Evolutionary conservation across 1,140 invertebrate species (phyloP), one percentile per base, ranked within the genome.

Genomic region (Arion vulgaris): DNA sequence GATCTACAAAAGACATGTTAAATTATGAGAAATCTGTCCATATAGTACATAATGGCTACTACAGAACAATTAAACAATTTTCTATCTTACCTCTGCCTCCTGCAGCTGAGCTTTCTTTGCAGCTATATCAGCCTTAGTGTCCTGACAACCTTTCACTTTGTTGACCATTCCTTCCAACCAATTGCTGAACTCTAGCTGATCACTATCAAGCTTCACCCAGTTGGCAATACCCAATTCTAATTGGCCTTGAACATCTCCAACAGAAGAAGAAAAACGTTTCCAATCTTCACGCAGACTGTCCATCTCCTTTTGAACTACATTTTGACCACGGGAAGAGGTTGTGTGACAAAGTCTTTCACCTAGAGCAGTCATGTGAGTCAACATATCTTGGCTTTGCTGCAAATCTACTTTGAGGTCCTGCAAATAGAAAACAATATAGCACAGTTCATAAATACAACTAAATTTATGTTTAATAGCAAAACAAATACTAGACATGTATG

Each of bases 121-220:
- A 87, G 96, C 95, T n/a, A 98, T 93, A 90, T 95, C 96, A 87
- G 96, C 95, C 91, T 98, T 96, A 28, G 97, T 94, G 91, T 97
- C 97, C 86, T 97, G 96, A 89, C 96, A 97, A n/a, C 95, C 95
- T 91, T 98, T 96, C 26, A 98, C 96, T 78, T 96, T 88, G 66
- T 94, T 94, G 92, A 98, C 97, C 85, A 96, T 97, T 92, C 88
- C 86, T 7, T 87, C 87, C 34, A 91, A 78, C 90, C 90, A 92
- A 51, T 85, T 81, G 69, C 83, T 68, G 79, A 92, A 89, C 26
- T 83, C 73, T 19, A 95, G 95, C 89, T 97, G 97, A 87, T 98
- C 96, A 90, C 98, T 96, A 92, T 98, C 96, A 89, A 98, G 98
- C 92, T 98, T 96, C 28, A 96, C 96, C 97, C 97, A 98, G 92